Base-by-base conservation (phyloP, 2,888 invertebrate species). In the Pheosia gnoma region DNA sequence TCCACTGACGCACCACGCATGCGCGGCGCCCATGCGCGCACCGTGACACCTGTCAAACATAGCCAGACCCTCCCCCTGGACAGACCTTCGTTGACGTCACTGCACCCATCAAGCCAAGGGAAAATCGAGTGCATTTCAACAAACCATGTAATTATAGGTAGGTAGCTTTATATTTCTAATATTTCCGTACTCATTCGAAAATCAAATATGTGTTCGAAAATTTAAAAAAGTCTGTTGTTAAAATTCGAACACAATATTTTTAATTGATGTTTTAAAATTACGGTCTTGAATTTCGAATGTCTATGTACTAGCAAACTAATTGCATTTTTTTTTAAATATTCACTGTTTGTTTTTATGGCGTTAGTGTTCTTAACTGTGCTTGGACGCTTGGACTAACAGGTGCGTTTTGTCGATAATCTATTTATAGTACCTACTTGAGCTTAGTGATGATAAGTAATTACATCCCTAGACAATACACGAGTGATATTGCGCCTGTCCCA, bases 41-140 rank as follows among this genome's bases (percentile, higher is more conserved):
- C 84, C 61, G 49, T 87, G 86, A 87, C 90, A 87, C 72, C 84
- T 90, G 92, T 90, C 91, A 91, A 83, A 88, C 75, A 75, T 84
- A 81, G 74, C 77, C 83, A 81, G 77, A 75, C 77, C 74, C 72
- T 68, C 71, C 76, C 75, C 70, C 68, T 75, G 75, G 73, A 68
- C 70, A 74, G 72, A 75, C 66, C 67, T 75, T 70, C 70, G 78
- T 77, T 83, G 89, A 89, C 89, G 89, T 90, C 89, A 88, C 79
- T 77, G 72, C 75, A 78, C 54, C 59, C 59, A 59, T 65, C 60
- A 68, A 65, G 61, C 62, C 65, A 78, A 73, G 75, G 71, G 62
- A 75, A 78, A 77, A 74, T 62, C 72, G 68, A 71, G 78, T 79
- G 80, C 73, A 79, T 75, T 75, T 74, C 68, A 71, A 72, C 74